These are phyloP conservation scores for Karalla daura DNA, from an alignment of 2,797 vertebrate species.

Conservation along the genomic window DNA sequence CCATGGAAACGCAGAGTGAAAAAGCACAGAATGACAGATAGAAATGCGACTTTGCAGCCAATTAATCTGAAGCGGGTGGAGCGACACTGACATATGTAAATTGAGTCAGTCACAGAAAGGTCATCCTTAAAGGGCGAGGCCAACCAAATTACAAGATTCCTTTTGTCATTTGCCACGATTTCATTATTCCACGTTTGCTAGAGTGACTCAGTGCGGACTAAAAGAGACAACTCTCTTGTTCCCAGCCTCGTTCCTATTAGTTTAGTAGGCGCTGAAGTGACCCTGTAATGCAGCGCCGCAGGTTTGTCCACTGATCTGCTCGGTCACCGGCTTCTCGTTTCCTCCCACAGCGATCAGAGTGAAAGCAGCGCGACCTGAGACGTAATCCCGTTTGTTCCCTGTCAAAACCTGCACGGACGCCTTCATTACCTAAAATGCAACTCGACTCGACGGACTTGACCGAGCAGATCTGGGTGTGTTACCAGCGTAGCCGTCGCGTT, in stretches of 20 bases:
- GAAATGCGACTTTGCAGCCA: too few relatives aligned
- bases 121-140: too few relatives aligned
- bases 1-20: too few relatives aligned
- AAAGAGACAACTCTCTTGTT: not conserved
- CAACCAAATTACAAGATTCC: too few relatives aligned
- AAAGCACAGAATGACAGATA: too few relatives aligned
- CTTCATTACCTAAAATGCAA: not conserved
- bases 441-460: not conserved
- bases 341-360: not conserved
- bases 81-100: too few relatives aligned
- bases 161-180: too few relatives aligned
- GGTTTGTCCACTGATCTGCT: not conserved
- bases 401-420: not conserved
- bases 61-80: too few relatives aligned
- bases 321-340: too few relatives aligned
- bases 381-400: not conserved
- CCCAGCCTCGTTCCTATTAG: too few relatives aligned
- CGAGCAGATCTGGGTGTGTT: not conserved
- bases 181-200: not conserved
- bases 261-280: not conserved
- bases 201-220: too few relatives aligned
- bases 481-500: not conserved
- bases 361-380: not conserved
- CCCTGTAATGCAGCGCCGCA: not conserved
- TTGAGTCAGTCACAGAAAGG: too few relatives aligned